phyloP scores from a whole-genome alignment of 2,113 vertebrate species.

The Lutjanus erythropterus region DNA sequence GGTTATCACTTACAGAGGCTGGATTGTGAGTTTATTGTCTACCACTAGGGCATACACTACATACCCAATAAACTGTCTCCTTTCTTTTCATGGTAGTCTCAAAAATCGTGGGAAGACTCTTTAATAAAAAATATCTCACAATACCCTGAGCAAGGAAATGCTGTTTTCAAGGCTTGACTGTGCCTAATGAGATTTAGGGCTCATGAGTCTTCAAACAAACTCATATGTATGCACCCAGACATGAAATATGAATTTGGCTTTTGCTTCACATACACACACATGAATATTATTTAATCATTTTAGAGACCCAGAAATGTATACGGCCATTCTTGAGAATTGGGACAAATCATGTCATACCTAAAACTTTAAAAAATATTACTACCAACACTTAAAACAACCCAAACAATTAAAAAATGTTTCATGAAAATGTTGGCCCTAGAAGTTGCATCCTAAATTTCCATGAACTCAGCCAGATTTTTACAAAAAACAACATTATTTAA shows the following conservation, averaged over 20 bases:
- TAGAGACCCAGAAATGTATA: background rate
- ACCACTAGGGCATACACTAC: background rate
- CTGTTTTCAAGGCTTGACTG: constrained; percentile 61
- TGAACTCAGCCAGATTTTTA: no score
- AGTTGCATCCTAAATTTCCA: no score
- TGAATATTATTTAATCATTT: background rate
- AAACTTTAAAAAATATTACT: no score
- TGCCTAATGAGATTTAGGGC: constrained; percentile 50
- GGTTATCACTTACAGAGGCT: constrained; percentile 54
- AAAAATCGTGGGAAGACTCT: constrained; percentile 40
- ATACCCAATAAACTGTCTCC: constrained; percentile 35
- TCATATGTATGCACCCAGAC: constrained; percentile 19
- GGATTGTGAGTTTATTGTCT: constrained; percentile 60
- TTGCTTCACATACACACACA: background rate
- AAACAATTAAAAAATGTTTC: no score
- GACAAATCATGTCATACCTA: no score
- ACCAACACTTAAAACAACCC: no score
- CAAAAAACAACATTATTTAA: no score
- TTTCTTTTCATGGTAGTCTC: constrained; percentile 50
- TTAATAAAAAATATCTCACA: constrained; percentile 22
- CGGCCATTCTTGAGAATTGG: no score
- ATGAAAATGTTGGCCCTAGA: no score
- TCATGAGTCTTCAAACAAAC: constrained; percentile 40
- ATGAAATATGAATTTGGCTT: constrained; percentile 21
- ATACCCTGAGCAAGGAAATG: constrained; percentile 52